Evolutionary conservation across 35 echinoderm and acorn worm species (phyloP).

Genomic region (Apostichopus californicus): DNA sequence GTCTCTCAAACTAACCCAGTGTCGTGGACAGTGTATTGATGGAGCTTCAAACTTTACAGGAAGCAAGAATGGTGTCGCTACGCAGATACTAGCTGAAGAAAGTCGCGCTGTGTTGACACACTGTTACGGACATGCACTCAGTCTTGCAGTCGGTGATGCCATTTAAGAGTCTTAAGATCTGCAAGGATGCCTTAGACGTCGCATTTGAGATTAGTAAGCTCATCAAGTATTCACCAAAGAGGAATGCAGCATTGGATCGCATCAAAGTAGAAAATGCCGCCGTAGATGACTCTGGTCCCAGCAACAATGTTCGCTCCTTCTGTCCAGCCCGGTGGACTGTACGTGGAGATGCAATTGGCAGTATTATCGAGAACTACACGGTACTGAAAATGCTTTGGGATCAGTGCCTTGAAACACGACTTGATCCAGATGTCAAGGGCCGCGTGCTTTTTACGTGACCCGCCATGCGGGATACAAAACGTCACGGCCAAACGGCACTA

Average conservation of each 20-base stretch:
- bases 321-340: constrained; percentile 3
- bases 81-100: not conserved
- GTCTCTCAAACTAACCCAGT: not conserved
- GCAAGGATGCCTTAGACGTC: not conserved
- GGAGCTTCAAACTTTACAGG: not conserved
- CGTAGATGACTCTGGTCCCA: not conserved
- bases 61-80: not conserved
- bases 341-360: not conserved
- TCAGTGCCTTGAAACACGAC: not conserved
- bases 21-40: constrained; percentile 6
- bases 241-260: not conserved
- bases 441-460: too few relatives aligned
- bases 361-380: constrained; percentile 1
- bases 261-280: not conserved
- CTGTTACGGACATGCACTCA: constrained; percentile 17
- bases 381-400: constrained; percentile 3
- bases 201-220: constrained; percentile 9
- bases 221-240: constrained; percentile 6
- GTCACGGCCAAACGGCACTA: too few relatives aligned
- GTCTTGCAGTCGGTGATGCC: not conserved
- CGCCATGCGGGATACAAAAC: too few relatives aligned
- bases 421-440: constrained; percentile 4
- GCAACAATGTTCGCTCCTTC: not conserved
- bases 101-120: not conserved
- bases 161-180: not conserved